Evolutionary conservation across 2,113 vertebrate genomes (phyloP).

Genomic region (Carettochelys insculpta): DNA sequence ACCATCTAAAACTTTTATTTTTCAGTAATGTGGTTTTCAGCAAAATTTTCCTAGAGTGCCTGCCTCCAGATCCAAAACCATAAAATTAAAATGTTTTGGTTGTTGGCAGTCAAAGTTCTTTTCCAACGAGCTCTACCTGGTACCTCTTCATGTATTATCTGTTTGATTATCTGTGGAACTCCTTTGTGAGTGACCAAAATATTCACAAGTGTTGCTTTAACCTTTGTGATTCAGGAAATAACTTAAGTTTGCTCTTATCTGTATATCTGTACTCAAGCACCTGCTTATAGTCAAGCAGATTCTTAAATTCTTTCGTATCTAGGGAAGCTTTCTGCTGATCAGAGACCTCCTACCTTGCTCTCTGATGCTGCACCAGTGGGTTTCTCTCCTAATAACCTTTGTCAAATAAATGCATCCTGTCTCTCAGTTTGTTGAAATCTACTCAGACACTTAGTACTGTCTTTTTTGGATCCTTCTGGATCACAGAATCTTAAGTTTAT

Average conservation of each 20-base stretch:
- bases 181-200: neutral
- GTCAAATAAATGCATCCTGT: neutral
- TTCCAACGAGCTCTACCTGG: neutral
- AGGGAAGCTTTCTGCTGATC: neutral
- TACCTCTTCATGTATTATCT: neutral
- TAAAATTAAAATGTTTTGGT: neutral
- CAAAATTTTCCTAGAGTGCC: neutral
- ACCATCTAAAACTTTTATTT: neutral
- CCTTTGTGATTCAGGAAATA: neutral
- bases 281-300: neutral
- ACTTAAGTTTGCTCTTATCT: fast-evolving
- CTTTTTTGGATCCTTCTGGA: neutral
- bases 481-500: neutral
- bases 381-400: neutral
- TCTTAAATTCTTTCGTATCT: neutral
- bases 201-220: neutral
- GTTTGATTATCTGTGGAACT: neutral
- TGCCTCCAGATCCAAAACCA: neutral
- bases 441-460: neutral
- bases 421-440: neutral
- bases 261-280: neutral
- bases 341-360: neutral
- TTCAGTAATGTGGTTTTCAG: neutral
- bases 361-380: neutral
- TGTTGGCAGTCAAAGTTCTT: neutral